These are phyloP conservation scores for Pristionchus pacificus DNA, from an alignment of 1,140 invertebrate genomes.

Conservation along the genomic window DNA sequence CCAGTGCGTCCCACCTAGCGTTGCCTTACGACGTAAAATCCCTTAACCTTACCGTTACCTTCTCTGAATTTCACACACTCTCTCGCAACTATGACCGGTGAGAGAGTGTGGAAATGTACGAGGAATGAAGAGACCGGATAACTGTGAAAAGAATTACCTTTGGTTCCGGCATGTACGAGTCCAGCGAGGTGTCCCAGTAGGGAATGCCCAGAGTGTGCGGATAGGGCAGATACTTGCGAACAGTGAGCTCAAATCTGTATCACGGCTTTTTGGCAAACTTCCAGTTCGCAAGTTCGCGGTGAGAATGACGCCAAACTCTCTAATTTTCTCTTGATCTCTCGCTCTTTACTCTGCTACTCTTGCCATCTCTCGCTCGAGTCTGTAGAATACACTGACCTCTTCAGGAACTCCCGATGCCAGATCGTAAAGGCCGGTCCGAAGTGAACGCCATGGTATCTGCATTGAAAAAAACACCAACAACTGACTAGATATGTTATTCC, in stretches of 20 bases:
- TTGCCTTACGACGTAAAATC: neutral
- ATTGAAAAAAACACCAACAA: neutral
- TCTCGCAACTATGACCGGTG: neutral
- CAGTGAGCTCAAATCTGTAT: conserved; percentile 20
- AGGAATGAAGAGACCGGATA: neutral
- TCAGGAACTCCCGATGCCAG: conserved; percentile 21
- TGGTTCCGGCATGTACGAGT: conserved; percentile 32
- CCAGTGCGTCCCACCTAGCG: neutral
- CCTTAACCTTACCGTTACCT: neutral
- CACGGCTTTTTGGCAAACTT: neutral
- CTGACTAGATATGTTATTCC: neutral
- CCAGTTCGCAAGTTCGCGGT: neutral
- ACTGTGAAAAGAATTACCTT: neutral
- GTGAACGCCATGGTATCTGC: too few species aligned
- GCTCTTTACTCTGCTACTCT: neutral
- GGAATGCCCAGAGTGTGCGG: conserved; percentile 24
- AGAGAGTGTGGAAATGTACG: neutral
- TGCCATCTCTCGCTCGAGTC: neutral
- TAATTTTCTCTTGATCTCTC: neutral
- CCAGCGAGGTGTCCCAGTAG: conserved; percentile 38
- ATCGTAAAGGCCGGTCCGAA: too few species aligned
- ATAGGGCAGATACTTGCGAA: conserved; percentile 19
- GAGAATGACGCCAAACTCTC: neutral
- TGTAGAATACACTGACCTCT: conserved; percentile 5
- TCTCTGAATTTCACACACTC: neutral